A percentile compares a stretch with the other conserved stretches of the same genome.
Conservation (phyloP, 2,113 vertebrate genomes). For the Cryptomyrus ogoouensis region DNA sequence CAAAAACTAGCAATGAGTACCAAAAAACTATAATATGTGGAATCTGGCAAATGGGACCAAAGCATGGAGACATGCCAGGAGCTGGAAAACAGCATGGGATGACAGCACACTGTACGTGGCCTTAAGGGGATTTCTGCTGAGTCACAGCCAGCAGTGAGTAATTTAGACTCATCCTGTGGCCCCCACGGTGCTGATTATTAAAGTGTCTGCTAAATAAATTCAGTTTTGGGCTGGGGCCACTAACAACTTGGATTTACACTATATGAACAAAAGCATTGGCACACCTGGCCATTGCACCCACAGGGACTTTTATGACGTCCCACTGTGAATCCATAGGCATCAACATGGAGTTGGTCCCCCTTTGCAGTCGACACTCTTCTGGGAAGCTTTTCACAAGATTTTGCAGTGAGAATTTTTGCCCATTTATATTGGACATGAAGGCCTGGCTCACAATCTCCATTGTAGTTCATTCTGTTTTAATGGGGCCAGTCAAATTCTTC, state of each 20-base stretch:
- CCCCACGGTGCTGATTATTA: background rate
- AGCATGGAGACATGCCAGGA: background rate
- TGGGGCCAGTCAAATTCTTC: no score
- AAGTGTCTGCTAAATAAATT: background rate
- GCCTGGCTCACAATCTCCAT: no score
- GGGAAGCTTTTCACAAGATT: no score
- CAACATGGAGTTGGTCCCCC: no score
- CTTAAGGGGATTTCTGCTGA: background rate
- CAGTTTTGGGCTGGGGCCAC: background rate
- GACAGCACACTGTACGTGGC: background rate
- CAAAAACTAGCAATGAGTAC: no score
- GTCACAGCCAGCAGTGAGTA: background rate
- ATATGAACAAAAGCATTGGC: background rate
- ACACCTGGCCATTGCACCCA: background rate
- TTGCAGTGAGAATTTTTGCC: no score
- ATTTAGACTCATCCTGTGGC: background rate
- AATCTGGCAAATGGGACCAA: background rate
- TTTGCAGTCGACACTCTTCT: no score
- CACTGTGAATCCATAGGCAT: background rate
- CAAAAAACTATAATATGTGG: no score
- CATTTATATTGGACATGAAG: no score
- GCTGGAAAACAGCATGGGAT: no score
- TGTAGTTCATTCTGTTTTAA: no score
- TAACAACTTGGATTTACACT: background rate
- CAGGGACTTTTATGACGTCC: background rate